phyloP scores from a whole-genome alignment of 2,113 vertebrate species.

The Phainopepla nitens region DNA sequence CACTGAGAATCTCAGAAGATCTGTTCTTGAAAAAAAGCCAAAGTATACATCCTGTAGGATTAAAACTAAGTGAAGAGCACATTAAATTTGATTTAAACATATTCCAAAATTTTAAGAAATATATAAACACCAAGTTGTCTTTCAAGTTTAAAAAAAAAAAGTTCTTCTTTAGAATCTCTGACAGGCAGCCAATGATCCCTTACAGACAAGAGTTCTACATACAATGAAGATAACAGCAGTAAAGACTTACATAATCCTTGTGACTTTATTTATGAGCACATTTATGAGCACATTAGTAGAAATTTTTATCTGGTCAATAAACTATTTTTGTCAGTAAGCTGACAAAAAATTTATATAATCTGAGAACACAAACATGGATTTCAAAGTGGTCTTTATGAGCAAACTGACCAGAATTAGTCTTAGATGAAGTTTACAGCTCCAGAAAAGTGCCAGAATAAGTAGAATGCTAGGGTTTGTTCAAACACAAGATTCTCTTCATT shows the following conservation, averaged over 20 bases:
- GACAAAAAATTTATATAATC: background rate
- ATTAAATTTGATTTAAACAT: conserved; percentile 29
- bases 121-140: background rate
- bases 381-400: background rate
- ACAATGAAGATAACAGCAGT: background rate
- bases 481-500: background rate
- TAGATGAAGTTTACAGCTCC: background rate
- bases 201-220: background rate
- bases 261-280: background rate
- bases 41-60: conserved; percentile 48
- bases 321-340: background rate
- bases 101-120: background rate
- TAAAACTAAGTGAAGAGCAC: conserved; percentile 34
- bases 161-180: background rate
- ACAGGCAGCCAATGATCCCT: background rate
- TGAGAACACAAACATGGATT: background rate
- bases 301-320: background rate
- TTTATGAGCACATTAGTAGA: background rate
- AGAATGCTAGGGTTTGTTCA: background rate
- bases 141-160: background rate
- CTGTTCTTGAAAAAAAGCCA: conserved; percentile 2
- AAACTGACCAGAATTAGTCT: background rate
- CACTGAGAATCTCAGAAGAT: conserved; percentile 12
- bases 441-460: background rate
- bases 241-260: background rate